Evolutionary conservation across 23 tunicate genomes (phyloP), one percentile per base, ranked within the genome.

Genomic region (Ciona savignyi): DNA sequence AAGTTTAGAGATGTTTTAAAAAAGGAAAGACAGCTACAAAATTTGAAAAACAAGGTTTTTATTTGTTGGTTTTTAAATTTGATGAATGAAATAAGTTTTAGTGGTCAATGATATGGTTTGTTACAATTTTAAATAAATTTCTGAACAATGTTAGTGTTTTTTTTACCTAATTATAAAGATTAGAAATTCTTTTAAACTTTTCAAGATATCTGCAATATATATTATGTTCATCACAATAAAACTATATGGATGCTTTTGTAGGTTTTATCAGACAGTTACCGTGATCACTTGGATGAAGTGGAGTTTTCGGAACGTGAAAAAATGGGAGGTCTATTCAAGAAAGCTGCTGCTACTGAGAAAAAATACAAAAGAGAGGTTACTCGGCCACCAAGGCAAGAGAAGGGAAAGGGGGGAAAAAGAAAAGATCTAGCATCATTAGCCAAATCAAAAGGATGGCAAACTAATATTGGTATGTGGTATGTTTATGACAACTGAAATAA

Each of bases 251-350:
- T n/a, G n/a, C n/a, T n/a, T n/a, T 68, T 11, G 0, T 67, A 91
- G 97, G 74, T 91, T 51, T 67, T 91, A 22, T 31, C 80, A 27
- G 60, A 63, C 67, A 91, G 80, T 76, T 91, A 74, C 68, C 80
- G 63, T 23, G 87, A 80, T 72, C 97, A 91, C 65, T 70, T 84
- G 23, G 86, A 91, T 9, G 97, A 91, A 66, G 91, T 91, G 3
- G 76, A 84, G 60, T 85, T 70, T 23, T 62, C 72, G 0, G 97
- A 80, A 67, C 27, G 80, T 20, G 60, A 67, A 51, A 91, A 85
- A 70, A 74, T 91, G 70, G 35, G 51, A 22, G 82, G 91, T 23
- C 29, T 91, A 35, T 42, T 49, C 26, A 62, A 67, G 74, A 75
- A 62, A n/a, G 86, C 80, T 1, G 33, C 49, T 2, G 28, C 71